Evolutionary conservation across 2,113 vertebrate species (phyloP).

Genomic region (Lynx canadensis): DNA sequence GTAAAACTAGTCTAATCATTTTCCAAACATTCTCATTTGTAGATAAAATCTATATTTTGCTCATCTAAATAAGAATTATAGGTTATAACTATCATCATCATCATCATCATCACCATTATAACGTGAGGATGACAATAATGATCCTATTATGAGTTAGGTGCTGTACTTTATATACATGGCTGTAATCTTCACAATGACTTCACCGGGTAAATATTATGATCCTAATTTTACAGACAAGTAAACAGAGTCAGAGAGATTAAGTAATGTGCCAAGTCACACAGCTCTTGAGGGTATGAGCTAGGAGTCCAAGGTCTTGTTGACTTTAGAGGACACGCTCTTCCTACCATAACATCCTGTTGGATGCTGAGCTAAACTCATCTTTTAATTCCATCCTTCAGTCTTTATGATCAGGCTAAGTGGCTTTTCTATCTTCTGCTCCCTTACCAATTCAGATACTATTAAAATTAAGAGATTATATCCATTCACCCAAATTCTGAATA

Average conservation of each 20-base stretch:
- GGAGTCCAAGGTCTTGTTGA: neutral
- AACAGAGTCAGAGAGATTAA: neutral
- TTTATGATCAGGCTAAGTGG: neutral
- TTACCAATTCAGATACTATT: neutral
- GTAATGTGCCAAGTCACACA: neutral
- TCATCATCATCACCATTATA: neutral
- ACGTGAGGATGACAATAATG: neutral
- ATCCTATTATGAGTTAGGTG: neutral
- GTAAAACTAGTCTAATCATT: neutral
- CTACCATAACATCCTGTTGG: neutral
- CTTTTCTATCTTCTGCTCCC: neutral
- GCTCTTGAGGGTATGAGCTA: neutral
- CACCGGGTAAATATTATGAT: neutral
- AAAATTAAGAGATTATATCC: constrained; percentile 32
- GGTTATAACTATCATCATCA: neutral
- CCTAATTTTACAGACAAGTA: neutral
- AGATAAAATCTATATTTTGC: neutral
- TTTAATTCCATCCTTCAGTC: neutral
- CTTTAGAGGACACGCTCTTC: neutral
- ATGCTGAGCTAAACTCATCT: neutral
- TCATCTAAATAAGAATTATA: neutral
- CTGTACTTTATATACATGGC: neutral
- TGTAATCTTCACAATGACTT: neutral
- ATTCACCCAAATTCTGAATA: constrained; percentile 21
- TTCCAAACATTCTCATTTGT: neutral